Evolutionary conservation across 92 coral and sea anemone genomes (phyloP), one percentile per base, ranked within the genome.

Genomic region (Blastomussa wellsi): DNA sequence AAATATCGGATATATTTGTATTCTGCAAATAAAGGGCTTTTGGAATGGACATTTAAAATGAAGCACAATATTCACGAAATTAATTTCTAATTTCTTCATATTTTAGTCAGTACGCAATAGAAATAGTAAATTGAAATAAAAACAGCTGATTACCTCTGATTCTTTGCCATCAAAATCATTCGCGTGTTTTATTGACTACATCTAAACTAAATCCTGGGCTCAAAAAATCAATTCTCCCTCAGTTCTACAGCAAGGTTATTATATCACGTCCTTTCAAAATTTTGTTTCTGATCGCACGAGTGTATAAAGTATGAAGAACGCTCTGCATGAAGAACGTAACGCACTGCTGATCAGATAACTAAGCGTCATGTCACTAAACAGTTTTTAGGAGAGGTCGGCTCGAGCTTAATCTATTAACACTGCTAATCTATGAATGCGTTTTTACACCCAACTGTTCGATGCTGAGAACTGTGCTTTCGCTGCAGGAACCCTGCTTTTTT

Each of bases 1-100:
- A 35, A 57, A 33, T 24, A 59, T 59, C 39, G 68, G 69, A 78
- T 57, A 78, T 78, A 78, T 78, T 78, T 78, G 38, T 78, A 76
- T n/a, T 59, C 32, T n/a, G n/a, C n/a, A n/a, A 26, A 35, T 59
- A 20, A 36, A 60, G 71, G 62, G 52, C 81, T 60, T 36, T 44
- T 41, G 65, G 70, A 78, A 59, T n/a, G 69, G 37, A n/a, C 49
- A n/a, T 15, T 7, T 15, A 9, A 15, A 22, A n/a, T n/a, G 22
- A 51, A 0, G 22, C 19, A 51, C 57, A 5, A 15, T 51, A 17
- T 7, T 51, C 68, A 28, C 68, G 17, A 14, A 62, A 62, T 62
- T 26, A 26, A 26, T n/a, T 24, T 31, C 17, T 5, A n/a, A 22
- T 60, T n/a, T 70, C 29, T 33, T 72, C 5, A 47, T 14, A 57